Evolutionary conservation across 1,140 invertebrate genomes (phyloP).

Genomic region (Aphaenogaster floridana): DNA sequence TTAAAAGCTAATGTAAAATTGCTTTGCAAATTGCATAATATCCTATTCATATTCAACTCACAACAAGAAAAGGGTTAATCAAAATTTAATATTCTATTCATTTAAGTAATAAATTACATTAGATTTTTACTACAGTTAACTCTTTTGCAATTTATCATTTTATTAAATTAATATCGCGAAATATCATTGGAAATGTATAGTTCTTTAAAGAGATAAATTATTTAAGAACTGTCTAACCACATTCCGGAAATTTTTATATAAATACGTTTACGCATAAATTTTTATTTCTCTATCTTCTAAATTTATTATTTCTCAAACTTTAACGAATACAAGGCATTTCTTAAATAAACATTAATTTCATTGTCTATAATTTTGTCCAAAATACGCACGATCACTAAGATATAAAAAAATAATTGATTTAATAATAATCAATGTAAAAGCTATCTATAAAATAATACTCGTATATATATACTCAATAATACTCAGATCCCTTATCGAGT

Average conservation of each 20-base stretch:
- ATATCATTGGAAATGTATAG: not conserved
- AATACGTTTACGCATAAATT: not conserved
- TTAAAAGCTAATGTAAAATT: not conserved
- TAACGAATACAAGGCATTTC: not conserved
- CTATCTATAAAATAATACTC: not conserved
- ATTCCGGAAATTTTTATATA: not conserved
- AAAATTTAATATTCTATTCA: not conserved
- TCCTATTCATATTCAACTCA: not conserved
- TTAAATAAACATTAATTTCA: conserved; percentile 2
- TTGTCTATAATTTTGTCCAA: not conserved
- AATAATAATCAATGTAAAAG: not conserved
- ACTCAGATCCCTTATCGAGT: conserved; percentile 10
- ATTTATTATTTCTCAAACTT: not conserved
- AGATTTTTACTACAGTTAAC: not conserved
- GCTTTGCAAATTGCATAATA: conserved; percentile 8
- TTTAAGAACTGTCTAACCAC: not conserved
- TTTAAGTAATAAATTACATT: conserved; percentile 7
- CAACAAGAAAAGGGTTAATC: not conserved
- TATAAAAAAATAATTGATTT: not conserved
- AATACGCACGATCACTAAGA: not conserved
- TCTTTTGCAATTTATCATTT: conserved; percentile 2
- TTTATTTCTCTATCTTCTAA: not conserved
- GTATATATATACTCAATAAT: not conserved
- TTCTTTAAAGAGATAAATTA: not conserved
- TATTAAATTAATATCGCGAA: not conserved